A percentile compares a stretch with the other conserved stretches of the same genome.
Conservation (phyloP, 2,797 vertebrate genomes). For the Spinibarbus caldwelli region DNA sequence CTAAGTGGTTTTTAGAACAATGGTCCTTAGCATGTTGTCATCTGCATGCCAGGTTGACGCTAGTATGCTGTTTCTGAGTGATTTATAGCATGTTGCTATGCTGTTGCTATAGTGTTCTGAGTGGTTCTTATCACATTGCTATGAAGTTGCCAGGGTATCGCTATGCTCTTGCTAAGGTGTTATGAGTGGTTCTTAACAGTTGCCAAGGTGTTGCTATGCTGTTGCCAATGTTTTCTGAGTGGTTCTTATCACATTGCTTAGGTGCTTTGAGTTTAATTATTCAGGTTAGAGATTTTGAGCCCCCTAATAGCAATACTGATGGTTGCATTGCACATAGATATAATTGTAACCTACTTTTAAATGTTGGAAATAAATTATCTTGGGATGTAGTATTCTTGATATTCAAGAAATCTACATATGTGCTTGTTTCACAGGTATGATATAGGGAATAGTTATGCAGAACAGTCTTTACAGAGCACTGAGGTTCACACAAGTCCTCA, state of each 20-base stretch:
- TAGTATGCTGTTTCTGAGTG: not conserved
- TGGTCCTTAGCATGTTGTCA: not conserved
- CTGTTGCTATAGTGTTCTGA: too few species aligned
- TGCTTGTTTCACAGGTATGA: not conserved
- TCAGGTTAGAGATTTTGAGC: not conserved
- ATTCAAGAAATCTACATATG: not conserved
- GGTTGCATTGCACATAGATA: not conserved
- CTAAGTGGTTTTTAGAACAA: not conserved
- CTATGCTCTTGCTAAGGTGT: not conserved
- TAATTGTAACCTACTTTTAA: not conserved
- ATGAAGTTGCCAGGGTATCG: too few species aligned
- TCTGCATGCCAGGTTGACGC: not conserved
- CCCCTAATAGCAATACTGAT: not conserved
- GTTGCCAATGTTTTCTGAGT: not conserved
- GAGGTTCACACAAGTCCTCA: conserved; percentile 3
- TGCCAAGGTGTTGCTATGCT: not conserved
- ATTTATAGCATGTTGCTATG: not conserved
- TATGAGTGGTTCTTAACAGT: not conserved
- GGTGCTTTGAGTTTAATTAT: not conserved
- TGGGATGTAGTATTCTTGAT: not conserved
- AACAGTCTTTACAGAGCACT: not conserved
- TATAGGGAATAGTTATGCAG: not conserved
- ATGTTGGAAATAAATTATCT: conserved; percentile 10
- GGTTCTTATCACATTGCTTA: not conserved
- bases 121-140: not conserved